Evolutionary conservation across 1,140 invertebrate genomes (phyloP), one percentile per base, ranked within the genome.

Genomic region (Melanaphis sacchari): DNA sequence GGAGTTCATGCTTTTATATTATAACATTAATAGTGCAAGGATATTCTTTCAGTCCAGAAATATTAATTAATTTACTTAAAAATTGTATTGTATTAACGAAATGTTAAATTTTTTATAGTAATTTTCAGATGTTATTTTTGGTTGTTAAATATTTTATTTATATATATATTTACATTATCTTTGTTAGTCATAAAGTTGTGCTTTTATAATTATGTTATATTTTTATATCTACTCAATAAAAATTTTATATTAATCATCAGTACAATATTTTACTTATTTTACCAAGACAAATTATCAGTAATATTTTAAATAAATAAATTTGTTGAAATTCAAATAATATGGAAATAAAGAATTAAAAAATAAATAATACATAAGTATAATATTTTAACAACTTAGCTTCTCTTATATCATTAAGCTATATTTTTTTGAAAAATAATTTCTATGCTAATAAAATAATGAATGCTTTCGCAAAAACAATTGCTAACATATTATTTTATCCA

Each of bases 1-100:
- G 95, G 99, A 99, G 95, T 99, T 98, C 96, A 97, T 98, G 95
- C 95, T 99, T 88, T 95, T 99, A 2, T 98, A 98, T 95, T 99
- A 98, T 94, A 99, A 98, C 94, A 96, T 99, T 21, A 98, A 97
- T 93, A 99, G 98, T 95, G 98, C 98, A 18, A 96, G 98, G 95
- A 98, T 99, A 94, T 99, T 99, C 96, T 99, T 99, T 95, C 97
- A 97, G 95, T 95, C 95, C 18, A 91, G 90, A 66, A 93, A 93
- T 66, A 91, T 38, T 85, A 41, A 41, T 31, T 93, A 93, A 66
- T 59, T 15, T 84, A 31, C 2, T 3, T 84, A 38, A 38, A 82
- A 38, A 38, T 82, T 82, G 8, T 38, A 24, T 38, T 38, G 9
- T 82, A 82, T 38, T 21, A 38, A 38, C 18, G 38, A 24, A 82